A percentile compares a stretch with the other conserved stretches of the same genome.
Conservation (phyloP, 2,888 invertebrate species). For the Habroteleia sp. region DNA sequence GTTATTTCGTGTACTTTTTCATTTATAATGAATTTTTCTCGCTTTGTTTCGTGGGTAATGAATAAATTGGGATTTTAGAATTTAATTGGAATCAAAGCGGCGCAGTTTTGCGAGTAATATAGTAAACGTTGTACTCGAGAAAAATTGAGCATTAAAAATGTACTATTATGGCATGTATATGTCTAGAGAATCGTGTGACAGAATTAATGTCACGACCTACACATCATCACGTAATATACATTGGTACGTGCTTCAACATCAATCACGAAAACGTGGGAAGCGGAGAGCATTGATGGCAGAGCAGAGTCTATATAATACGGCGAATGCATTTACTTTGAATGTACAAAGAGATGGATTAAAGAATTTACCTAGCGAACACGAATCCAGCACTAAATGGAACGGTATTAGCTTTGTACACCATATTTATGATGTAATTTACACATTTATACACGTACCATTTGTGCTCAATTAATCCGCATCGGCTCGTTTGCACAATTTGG, state of each 20-base stretch:
- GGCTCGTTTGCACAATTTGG: conserved; percentile 33
- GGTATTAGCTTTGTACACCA: conserved; percentile 53
- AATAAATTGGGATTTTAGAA: conserved; percentile 12
- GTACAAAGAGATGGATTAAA: conserved; percentile 63
- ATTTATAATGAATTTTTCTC: background rate
- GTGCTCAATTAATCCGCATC: conserved; percentile 46
- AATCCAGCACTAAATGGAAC: conserved; percentile 60
- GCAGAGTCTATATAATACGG: conserved; percentile 54
- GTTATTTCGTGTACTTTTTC: background rate
- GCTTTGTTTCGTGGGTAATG: background rate
- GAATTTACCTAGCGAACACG: conserved; percentile 57
- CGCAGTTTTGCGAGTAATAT: conserved; percentile 30
- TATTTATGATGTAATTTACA: conserved; percentile 60
- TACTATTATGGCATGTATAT: conserved; percentile 42
- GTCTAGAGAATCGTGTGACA: conserved; percentile 51
- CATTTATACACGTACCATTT: conserved; percentile 54
- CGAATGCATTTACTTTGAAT: conserved; percentile 60
- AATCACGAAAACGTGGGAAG: conserved; percentile 63
- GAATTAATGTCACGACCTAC: conserved; percentile 59
- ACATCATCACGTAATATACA: conserved; percentile 55
- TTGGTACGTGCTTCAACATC: conserved; percentile 60
- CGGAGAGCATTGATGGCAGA: conserved; percentile 52
- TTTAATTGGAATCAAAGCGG: conserved; percentile 30
- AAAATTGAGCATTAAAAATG: conserved; percentile 38
- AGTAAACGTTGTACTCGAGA: conserved; percentile 29